Evolutionary conservation across 1,140 invertebrate species (phyloP).

Genomic region (Zaprionus lachaisei): DNA sequence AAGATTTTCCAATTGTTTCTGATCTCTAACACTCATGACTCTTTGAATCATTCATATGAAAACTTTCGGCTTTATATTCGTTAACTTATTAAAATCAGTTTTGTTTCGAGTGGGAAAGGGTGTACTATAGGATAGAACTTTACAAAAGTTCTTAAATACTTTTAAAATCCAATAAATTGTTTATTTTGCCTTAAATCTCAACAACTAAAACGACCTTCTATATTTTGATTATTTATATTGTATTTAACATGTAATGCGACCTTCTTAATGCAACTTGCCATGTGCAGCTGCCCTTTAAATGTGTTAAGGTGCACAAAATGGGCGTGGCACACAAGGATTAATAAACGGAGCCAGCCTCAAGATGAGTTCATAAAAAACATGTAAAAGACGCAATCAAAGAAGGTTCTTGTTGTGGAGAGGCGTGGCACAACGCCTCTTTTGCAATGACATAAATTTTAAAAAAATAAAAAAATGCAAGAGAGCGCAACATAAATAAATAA

Average conservation of each 20-base stretch:
- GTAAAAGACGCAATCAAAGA: constrained; percentile 16
- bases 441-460: constrained; percentile 52
- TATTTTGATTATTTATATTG: neutral
- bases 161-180: too few species aligned
- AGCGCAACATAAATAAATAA: constrained; percentile 69
- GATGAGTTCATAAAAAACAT: constrained; percentile 17
- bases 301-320: constrained; percentile 77
- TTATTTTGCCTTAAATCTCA: too few species aligned
- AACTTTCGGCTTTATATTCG: too few species aligned
- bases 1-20: too few species aligned
- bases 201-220: neutral
- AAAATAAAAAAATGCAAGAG: constrained; percentile 27
- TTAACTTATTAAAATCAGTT: too few species aligned
- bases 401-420: constrained; percentile 14
- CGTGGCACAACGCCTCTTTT: constrained; percentile 53
- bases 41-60: too few species aligned
- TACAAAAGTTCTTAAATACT: too few species aligned
- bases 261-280: neutral
- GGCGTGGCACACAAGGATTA: constrained; percentile 53
- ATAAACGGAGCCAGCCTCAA: constrained; percentile 25
- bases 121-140: too few species aligned
- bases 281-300: constrained; percentile 34
- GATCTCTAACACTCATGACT: too few species aligned
- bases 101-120: too few species aligned
- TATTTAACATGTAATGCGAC: neutral